Base-by-base conservation (phyloP, 1,140 invertebrate species). In the Drosophila leontia region DNA sequence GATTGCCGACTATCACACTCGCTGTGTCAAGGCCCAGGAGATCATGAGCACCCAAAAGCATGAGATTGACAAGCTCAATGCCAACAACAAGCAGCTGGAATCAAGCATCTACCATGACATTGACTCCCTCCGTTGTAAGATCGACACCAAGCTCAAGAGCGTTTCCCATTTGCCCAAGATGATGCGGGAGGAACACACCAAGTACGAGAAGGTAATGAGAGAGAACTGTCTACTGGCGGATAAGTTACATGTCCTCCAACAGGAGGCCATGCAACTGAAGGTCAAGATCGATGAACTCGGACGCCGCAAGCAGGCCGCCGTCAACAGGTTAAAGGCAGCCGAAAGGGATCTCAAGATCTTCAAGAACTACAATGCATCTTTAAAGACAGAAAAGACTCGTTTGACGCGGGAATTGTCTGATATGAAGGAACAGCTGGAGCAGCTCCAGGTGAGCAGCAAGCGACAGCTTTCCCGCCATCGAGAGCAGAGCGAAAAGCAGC, bases 291-390 rank as follows among this genome's bases (percentile, higher is more conserved):
- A 92, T 35, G 91, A 92, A 29, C 77, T 92, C 8, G 77, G 76
- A 3, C 72, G 79, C 2, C 75, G 88, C 5, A 91, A 91, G 35
- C 53, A 77, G 60, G 69, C 78, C 11, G 91, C 88, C 0, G 72
- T 91, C 23, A 86, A 84, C 55, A 70, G 91, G 1, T 41, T 92
- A 0, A 92, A 92, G 53, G 82, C 85, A 0, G 88, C 91, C 11
- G 91, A 92, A 39, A 44, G 83, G 7, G 91, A 92, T 56, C 67
- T 92, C 7, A 92, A 92, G 65, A 91, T 92, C 7, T 92, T 92
- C 35, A 90, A 91, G 34, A 92, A 92, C 47, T 91, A 92, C 50
- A 92, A 92, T 51, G 34, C 88, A 0, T 61, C 85, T 0, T 35
- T 92, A 0, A 92, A 92, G 57, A 32, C 82, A 3, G 91, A 92